phyloP scores from a whole-genome alignment of 2,888 invertebrate species.

The Ctena decussata region DNA sequence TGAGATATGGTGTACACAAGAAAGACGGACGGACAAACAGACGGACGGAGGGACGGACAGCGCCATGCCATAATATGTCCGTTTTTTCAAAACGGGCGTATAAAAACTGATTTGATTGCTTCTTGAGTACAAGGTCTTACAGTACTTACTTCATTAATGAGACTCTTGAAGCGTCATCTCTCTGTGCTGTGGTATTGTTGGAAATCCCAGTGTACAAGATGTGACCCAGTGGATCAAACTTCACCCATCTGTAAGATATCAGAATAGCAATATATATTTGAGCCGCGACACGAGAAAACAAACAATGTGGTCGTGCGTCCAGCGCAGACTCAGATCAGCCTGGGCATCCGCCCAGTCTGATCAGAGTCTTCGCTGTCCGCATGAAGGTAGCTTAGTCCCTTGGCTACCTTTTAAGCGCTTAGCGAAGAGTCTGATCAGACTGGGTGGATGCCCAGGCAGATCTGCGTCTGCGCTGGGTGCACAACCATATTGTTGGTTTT shows the following conservation, averaged over 20 bases:
- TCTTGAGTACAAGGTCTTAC: not conserved
- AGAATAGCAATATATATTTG: not conserved
- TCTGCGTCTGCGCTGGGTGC: no score
- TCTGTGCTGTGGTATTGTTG: conserved; percentile 84
- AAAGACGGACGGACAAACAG: not conserved
- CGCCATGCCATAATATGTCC: not conserved
- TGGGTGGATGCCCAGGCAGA: no score
- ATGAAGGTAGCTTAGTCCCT: no score
- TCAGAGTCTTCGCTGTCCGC: no score
- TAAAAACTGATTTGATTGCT: not conserved
- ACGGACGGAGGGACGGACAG: not conserved
- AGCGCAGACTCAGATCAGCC: not conserved
- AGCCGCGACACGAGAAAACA: no score
- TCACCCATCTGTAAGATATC: conserved; percentile 91
- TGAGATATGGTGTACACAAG: not conserved
- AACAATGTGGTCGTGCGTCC: not conserved
- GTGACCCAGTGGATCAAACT: conserved; percentile 93
- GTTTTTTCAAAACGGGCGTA: no score
- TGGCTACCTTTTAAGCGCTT: no score
- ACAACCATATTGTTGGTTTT: no score
- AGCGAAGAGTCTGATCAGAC: no score
- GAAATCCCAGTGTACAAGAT: conserved; percentile 95
- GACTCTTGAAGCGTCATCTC: conserved; percentile 59
- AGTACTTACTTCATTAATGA: not conserved
- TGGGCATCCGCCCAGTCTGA: not conserved